Evolutionary conservation across 1,140 invertebrate species (phyloP), one percentile per base, ranked within the genome.

Genomic region (Neocloeon triangulifer): DNA sequence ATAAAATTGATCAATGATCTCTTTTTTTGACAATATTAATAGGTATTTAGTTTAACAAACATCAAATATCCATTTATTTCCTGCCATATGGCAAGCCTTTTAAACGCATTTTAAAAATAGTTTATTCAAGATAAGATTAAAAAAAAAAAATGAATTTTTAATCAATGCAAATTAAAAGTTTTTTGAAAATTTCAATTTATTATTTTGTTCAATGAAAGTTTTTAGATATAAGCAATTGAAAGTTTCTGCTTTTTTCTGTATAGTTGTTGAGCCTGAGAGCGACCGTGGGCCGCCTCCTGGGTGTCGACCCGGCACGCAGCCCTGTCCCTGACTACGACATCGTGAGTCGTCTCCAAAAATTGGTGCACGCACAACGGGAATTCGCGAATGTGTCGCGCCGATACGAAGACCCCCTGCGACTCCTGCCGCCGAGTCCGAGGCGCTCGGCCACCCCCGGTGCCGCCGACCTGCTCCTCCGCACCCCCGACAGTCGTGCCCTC

Each of bases 271-370:
- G 66, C 43, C 75, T 82, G 43, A 59, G 69, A 33, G 58, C 59
- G 29, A 69, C 69, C 1, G 59, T 75, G 3, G 62, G 62, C n/a
- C 66, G 70, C 43, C 55, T 72, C 14, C 42, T 74, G 12, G 17
- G 70, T 4, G 62, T 73, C 33, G 61, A 71, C 23, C 58, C 66
- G 38, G 23, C 34, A 13, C 37, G 37, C 30, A 37, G 37, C 9
- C 66, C 70, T 18, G 64, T 72, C 31, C 64, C 73, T 0, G 73
- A 79, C 51, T 76, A 75, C 47, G 75, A 79, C 47, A 61, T 79
- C 38, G 67, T 77, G 27, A 67, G 69, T 2, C 62, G 69, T 10
- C 54, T 79, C 5, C 72, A 76, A 43, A 77, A 77, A 53, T 52
- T 77, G 36, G 66, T 75, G 6, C 66, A 74, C 38, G 73, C 73